These are phyloP conservation scores for Nothocercus nigrocapillus DNA, from an alignment of 2,113 vertebrate genomes.

Conservation along the genomic window DNA sequence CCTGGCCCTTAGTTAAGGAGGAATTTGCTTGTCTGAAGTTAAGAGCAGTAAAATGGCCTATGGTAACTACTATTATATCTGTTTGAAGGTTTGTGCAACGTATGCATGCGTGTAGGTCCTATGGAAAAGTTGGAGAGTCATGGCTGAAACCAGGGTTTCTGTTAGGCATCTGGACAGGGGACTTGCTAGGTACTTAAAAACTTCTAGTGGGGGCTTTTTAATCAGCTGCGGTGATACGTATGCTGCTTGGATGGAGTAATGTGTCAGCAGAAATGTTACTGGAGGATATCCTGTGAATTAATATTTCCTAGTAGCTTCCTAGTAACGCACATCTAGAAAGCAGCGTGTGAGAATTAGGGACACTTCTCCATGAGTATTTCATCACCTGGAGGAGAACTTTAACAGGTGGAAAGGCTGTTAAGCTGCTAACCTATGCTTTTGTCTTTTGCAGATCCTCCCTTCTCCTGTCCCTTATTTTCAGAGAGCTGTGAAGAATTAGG, in stretches of 20 bases:
- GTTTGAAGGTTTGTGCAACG: neutral
- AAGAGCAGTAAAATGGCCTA: neutral
- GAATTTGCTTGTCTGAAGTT: slow-evolving; percentile 7
- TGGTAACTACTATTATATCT: neutral
- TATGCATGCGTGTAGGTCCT: neutral
- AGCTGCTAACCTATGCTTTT: neutral
- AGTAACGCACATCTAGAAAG: neutral
- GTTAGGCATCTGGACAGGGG: neutral
- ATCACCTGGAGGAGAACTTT: neutral
- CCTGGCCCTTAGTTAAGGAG: neutral
- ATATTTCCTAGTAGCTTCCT: neutral
- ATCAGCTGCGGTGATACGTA: neutral
- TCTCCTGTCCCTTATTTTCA: neutral
- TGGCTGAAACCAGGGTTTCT: neutral
- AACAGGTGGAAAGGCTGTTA: neutral
- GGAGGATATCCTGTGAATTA: neutral
- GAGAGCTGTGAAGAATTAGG: fast-evolving
- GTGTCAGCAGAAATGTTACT: neutral
- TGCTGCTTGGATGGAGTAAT: neutral
- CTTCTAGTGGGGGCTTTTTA: slow-evolving; percentile 37
- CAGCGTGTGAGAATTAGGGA: neutral
- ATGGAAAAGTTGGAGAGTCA: neutral
- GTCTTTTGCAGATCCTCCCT: neutral
- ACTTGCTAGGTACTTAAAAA: neutral
- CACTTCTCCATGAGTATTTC: neutral